phyloP scores from a whole-genome alignment of 1,140 invertebrate genomes.

The Aphis craccivora region DNA sequence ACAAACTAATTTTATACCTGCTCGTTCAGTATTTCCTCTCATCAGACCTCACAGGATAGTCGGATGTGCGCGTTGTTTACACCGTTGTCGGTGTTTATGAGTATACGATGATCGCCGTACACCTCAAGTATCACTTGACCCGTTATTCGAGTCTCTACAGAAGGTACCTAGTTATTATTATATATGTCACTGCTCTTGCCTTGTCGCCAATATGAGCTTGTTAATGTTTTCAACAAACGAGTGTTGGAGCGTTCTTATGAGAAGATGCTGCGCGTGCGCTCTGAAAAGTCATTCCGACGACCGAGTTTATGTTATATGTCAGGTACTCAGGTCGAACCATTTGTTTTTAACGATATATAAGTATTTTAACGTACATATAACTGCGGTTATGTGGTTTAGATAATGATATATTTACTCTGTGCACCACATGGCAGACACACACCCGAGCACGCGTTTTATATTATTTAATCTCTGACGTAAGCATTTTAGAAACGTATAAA shows the following conservation, averaged over 20 bases:
- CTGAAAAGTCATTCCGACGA: background rate
- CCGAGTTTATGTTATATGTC: background rate
- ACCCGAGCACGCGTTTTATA: background rate
- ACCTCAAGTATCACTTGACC: background rate
- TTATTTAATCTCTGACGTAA: background rate
- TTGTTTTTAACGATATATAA: background rate
- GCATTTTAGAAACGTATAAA: conserved; percentile 7
- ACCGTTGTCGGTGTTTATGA: background rate
- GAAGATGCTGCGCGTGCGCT: background rate
- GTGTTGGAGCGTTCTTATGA: background rate
- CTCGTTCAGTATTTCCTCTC: too few relatives aligned
- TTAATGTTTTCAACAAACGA: background rate
- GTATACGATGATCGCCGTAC: background rate
- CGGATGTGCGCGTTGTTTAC: background rate
- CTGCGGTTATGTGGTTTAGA: background rate
- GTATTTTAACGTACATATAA: background rate
- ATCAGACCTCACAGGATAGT: background rate
- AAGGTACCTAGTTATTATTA: background rate
- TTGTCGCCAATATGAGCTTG: background rate
- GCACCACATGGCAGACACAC: background rate
- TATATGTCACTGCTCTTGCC: too few relatives aligned
- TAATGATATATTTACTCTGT: background rate
- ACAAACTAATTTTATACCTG: background rate
- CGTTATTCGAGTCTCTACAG: background rate
- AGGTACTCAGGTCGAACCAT: background rate